These are phyloP conservation scores for Diplosoma virens DNA, from an alignment of 23 tunicate genomes.

Conservation along the genomic window DNA sequence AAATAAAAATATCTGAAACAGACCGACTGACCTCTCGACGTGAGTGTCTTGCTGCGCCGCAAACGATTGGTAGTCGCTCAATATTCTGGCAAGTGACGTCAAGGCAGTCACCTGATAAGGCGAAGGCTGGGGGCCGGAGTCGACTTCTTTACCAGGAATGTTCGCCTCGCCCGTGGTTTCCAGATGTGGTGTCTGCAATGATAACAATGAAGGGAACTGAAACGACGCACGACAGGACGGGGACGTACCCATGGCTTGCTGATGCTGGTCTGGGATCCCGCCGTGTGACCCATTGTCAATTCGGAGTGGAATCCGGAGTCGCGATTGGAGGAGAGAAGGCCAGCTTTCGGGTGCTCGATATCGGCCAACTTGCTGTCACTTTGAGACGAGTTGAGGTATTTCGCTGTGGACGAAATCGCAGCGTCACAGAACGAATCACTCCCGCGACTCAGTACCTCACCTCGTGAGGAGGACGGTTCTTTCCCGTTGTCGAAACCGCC, in stretches of 20 bases:
- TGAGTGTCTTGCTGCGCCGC: conserved; percentile 81
- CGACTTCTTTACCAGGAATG: not conserved
- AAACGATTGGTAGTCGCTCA: conserved; percentile 48
- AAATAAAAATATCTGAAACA: no score
- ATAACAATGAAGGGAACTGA: not conserved
- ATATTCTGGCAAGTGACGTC: conserved; percentile 48
- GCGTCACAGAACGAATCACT: not conserved
- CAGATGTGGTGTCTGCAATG: no score
- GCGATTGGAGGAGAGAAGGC: conserved; percentile 37
- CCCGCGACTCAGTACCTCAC: conserved; percentile 19
- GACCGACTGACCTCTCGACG: conserved; percentile 60
- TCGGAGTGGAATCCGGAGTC: conserved; percentile 53
- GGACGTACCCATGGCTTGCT: conserved; percentile 41
- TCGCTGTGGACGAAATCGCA: conserved; percentile 1
- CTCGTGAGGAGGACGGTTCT: conserved; percentile 66
- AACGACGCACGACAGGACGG: not conserved
- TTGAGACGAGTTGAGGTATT: conserved; percentile 45
- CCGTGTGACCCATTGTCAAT: conserved; percentile 20
- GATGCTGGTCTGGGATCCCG: conserved; percentile 54
- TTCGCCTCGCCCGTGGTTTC: no score
- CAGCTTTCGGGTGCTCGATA: conserved; percentile 1
- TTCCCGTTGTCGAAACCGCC: conserved; percentile 91
- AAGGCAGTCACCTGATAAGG: conserved; percentile 68
- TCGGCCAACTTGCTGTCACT: conserved; percentile 58
- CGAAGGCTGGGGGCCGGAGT: conserved; percentile 39